Conservation (phyloP, 2,888 invertebrate genomes). For the Halictus quadricinctus region DNA sequence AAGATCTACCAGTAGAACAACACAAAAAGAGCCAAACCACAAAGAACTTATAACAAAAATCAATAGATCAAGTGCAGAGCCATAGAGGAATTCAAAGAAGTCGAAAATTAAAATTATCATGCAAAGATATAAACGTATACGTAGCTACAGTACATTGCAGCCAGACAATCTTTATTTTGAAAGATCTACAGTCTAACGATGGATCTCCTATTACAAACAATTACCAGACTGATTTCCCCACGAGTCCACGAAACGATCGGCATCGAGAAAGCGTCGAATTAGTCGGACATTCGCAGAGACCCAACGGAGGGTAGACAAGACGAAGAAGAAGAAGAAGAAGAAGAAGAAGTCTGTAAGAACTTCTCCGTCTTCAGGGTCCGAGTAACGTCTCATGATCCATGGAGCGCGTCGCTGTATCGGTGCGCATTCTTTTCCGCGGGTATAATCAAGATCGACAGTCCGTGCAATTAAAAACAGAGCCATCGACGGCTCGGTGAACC, state of each 20-base stretch:
- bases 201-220: background rate
- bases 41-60: too few relatives aligned
- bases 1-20: too few relatives aligned
- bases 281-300: background rate
- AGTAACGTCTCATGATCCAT: conserved; percentile 10
- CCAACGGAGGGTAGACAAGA: background rate
- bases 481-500: conserved; percentile 63
- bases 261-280: background rate
- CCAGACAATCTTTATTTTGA: too few relatives aligned
- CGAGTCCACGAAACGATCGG: background rate
- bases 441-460: conserved; percentile 68
- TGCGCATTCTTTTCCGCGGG: conserved; percentile 61
- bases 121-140: too few relatives aligned
- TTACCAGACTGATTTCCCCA: background rate
- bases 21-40: too few relatives aligned
- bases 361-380: background rate
- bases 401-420: conserved; percentile 51
- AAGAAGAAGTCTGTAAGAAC: background rate
- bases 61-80: too few relatives aligned
- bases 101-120: too few relatives aligned
- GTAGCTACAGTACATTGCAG: too few relatives aligned
- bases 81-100: too few relatives aligned
- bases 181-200: too few relatives aligned
- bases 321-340: background rate
- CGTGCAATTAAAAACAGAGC: conserved; percentile 68